Percentiles rank a stretch among this genome's conserved stretches.
These are phyloP conservation scores for Drosophila demipolita DNA, from an alignment of 2,888 invertebrate species.

Conservation along the genomic window DNA sequence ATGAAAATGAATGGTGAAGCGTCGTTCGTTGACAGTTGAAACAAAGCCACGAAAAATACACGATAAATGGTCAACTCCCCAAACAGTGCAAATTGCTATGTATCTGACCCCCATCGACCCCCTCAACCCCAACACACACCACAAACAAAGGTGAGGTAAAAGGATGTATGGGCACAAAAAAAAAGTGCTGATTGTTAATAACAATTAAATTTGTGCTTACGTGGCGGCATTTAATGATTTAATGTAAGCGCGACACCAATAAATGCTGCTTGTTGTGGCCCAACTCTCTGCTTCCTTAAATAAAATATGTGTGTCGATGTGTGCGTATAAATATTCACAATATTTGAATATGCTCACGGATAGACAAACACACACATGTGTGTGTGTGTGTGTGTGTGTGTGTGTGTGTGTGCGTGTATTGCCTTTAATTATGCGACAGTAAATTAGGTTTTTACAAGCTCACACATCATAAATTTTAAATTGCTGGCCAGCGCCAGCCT, in stretches of 20 bases:
- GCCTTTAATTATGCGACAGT: constrained; percentile 82
- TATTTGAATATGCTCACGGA: constrained; percentile 29
- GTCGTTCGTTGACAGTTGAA: constrained; percentile 44
- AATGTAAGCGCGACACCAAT: constrained; percentile 59
- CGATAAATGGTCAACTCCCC: constrained; percentile 46
- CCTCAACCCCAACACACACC: background rate
- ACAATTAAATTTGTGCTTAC: constrained; percentile 81
- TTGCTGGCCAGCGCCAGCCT: constrained; percentile 49
- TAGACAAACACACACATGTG: constrained; percentile 21
- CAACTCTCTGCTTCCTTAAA: background rate
- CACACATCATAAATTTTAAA: constrained; percentile 80
- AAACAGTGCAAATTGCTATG: constrained; percentile 5
- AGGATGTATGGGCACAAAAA: constrained; percentile 13
- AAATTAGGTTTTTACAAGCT: constrained; percentile 82
- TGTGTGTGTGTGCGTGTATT: background rate
- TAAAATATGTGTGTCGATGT: constrained; percentile 6
- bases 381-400: background rate
- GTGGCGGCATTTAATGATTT: constrained; percentile 79
- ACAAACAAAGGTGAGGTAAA: background rate
- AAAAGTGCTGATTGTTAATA: constrained; percentile 78
- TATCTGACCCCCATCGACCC: background rate
- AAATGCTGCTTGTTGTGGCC: constrained; percentile 13
- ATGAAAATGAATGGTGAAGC: constrained; percentile 75
- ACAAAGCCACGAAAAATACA: constrained; percentile 57
- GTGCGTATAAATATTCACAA: constrained; percentile 44